Evolutionary conservation across 2,797 vertebrate species (phyloP), one percentile per base, ranked within the genome.

Genomic region (Pseudopleuronectes americanus): DNA sequence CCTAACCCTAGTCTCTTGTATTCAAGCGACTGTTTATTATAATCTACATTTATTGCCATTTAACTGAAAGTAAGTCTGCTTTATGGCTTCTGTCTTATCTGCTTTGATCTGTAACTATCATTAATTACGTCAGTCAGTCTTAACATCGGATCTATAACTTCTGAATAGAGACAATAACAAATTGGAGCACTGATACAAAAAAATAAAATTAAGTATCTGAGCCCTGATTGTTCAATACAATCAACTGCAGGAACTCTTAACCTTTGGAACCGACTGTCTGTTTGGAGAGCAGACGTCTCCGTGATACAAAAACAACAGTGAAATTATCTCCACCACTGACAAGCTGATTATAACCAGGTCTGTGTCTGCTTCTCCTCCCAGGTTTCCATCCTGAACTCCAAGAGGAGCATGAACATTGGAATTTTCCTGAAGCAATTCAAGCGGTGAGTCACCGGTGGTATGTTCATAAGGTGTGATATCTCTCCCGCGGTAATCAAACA

Each of bases 351-450:
- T 64, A 71, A 51, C 54, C 21, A 4, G 23, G 6, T 66, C 14
- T 74, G 12, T 80, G n/a, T 77, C 43, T 80, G 26, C 57, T 60
- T 68, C 41, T 33, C 6, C 58, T 59, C 58, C 28, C 74, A 96
- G 96, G 89, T 95, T 57, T 88, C 90, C 60, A 90, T 96, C 73
- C 91, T 96, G 56, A 90, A 81, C 75, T 80, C 95, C 68, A 96
- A 96, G 90, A 94, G 93, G 64, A 95, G 92, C 80, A 95, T 96
- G 93, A 96, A 96, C 76, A 83, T 96, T 28, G 94, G 94, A 28
- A 96, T 96, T 84, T 96, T 96, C 84, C 93, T 96, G 2, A 96
- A 96, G 83, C 96, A 96, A 75, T 95, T 96, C 66, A 96, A 90
- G 80, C 88, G 96, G 96, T 96, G 87, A 94, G 94, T 92, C 77